phyloP scores from a whole-genome alignment of 1,140 invertebrate genomes.

The Bombus terrestris region DNA sequence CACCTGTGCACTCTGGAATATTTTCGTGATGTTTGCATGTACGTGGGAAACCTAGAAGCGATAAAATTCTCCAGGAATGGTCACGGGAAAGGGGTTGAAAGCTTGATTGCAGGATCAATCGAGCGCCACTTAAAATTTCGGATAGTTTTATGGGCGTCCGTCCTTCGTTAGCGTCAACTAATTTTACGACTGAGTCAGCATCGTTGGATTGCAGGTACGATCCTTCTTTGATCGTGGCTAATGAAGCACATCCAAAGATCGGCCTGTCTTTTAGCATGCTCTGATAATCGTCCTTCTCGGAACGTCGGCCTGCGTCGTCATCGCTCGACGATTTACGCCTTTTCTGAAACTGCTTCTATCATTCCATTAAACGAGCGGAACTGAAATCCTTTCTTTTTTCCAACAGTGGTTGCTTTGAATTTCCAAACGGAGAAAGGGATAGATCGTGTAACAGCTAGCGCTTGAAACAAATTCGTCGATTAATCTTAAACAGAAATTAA shows the following conservation, averaged over 20 bases:
- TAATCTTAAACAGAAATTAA: background rate
- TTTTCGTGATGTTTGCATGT: background rate
- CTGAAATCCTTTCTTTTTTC: background rate
- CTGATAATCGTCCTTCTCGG: conserved; percentile 62
- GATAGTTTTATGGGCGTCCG: conserved; percentile 38
- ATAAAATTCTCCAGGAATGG: background rate
- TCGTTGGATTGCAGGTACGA: conserved; percentile 33
- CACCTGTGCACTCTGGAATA: background rate
- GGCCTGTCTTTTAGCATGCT: conserved; percentile 57
- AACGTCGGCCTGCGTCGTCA: conserved; percentile 46
- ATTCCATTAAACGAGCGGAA: conserved; percentile 18
- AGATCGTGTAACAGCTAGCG: background rate
- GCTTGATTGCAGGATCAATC: conserved; percentile 21
- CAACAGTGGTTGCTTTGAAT: background rate
- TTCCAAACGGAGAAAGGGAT: background rate
- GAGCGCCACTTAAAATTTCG: conserved; percentile 35
- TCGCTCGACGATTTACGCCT: conserved; percentile 49
- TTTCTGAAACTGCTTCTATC: conserved; percentile 38
- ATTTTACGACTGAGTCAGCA: conserved; percentile 55
- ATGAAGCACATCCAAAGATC: conserved; percentile 59
- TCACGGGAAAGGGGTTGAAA: background rate
- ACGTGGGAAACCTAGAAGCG: too few species aligned
- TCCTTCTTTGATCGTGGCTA: conserved; percentile 52
- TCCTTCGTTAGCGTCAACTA: conserved; percentile 51
- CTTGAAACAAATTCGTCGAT: background rate